phyloP scores from a whole-genome alignment of 2,888 invertebrate species.

The Ormyrus labotus region DNA sequence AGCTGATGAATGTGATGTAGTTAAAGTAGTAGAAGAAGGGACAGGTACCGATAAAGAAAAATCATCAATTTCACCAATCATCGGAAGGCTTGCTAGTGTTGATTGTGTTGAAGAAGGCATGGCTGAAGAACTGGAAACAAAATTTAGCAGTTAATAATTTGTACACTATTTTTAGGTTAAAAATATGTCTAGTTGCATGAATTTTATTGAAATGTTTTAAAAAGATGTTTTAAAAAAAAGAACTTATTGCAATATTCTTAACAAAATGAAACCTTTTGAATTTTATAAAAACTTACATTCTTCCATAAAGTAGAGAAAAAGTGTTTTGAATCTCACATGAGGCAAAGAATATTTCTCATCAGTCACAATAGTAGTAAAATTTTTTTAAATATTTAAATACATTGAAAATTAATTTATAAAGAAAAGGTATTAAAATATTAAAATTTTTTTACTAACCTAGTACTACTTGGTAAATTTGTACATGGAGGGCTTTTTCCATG shows the following conservation, averaged over 20 bases:
- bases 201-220: no score
- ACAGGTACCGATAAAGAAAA: constrained; percentile 63
- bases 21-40: constrained; percentile 54
- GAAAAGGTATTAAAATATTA: not conserved
- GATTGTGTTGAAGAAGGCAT: constrained; percentile 80
- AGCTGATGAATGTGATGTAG: constrained; percentile 66
- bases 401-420: not conserved
- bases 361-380: not conserved
- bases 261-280: no score
- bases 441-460: constrained; percentile 61
- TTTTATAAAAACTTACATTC: no score
- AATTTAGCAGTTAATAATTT: no score
- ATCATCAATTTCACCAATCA: constrained; percentile 83
- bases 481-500: constrained; percentile 69
- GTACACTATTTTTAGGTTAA: no score
- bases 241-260: no score
- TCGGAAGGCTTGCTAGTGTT: constrained; percentile 85
- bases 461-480: constrained; percentile 56
- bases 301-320: no score
- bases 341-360: no score
- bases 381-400: not conserved
- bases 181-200: no score
- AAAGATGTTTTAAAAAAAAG: no score
- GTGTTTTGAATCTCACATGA: no score
- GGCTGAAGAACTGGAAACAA: constrained; percentile 78